Evolutionary conservation across 2,797 vertebrate genomes (phyloP).

Genomic region (Gymnoscopelus braueri): DNA sequence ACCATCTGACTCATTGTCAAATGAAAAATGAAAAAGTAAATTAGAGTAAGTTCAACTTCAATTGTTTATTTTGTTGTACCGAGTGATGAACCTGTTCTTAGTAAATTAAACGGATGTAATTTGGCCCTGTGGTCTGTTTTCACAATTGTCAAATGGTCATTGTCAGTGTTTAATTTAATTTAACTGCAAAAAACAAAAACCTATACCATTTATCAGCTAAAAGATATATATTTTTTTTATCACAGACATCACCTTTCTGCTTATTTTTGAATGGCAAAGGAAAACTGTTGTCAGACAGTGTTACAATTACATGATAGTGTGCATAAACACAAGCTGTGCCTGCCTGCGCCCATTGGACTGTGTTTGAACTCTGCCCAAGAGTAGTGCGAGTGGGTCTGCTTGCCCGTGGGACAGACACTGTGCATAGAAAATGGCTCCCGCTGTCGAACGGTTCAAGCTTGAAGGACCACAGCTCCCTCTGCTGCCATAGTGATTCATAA

Average conservation of each 20-base stretch:
- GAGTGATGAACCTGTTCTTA: not conserved
- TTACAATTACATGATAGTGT: slow-evolving; percentile 69
- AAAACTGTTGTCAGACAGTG: slow-evolving; percentile 62
- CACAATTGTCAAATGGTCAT: not conserved
- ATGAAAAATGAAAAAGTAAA: no score
- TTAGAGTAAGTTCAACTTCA: no score
- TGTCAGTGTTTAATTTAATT: not conserved
- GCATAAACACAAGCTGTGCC: slow-evolving; percentile 69
- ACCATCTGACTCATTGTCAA: slow-evolving; percentile 31
- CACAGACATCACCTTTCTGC: slow-evolving; percentile 54
- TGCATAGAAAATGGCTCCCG: slow-evolving; percentile 77
- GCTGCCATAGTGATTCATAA: slow-evolving; percentile 56
- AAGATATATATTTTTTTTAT: not conserved
- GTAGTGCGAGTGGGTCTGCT: slow-evolving; percentile 49
- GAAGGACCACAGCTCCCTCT: slow-evolving; percentile 70
- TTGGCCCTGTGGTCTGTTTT: slow-evolving; percentile 35
- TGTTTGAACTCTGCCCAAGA: slow-evolving; percentile 60
- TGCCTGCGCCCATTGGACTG: slow-evolving; percentile 52
- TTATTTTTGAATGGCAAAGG: slow-evolving; percentile 59
- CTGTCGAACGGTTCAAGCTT: slow-evolving; percentile 20
- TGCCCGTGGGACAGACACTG: slow-evolving; percentile 36
- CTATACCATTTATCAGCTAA: no score
- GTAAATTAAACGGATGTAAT: slow-evolving; percentile 27
- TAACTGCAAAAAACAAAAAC: no score
- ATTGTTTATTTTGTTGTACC: no score